Conservation (phyloP, 2,888 invertebrate species). For the Patella ulyssiponensis region DNA sequence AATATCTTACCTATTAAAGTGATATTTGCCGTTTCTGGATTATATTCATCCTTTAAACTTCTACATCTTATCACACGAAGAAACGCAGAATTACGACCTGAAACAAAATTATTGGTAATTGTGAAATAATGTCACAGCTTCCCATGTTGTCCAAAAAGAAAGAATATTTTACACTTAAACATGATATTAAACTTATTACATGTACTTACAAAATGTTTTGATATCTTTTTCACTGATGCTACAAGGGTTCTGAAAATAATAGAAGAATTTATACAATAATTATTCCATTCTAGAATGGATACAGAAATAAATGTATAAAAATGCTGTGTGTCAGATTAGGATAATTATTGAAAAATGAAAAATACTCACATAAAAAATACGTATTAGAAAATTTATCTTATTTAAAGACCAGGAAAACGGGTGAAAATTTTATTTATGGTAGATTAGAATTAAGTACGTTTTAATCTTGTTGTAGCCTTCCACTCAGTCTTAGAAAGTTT, state of each 20-base stretch:
- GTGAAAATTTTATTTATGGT: too few species aligned
- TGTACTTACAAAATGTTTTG: constrained; percentile 84
- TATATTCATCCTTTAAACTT: constrained; percentile 85
- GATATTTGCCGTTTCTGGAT: constrained; percentile 66
- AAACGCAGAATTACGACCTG: constrained; percentile 84
- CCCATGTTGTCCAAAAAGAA: neutral
- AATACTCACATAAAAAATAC: too few species aligned
- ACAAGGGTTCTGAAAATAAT: constrained; percentile 76
- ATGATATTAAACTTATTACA: neutral
- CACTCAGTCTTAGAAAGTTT: too few species aligned
- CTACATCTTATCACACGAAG: constrained; percentile 84
- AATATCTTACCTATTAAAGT: constrained; percentile 48
- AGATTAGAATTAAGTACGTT: too few species aligned
- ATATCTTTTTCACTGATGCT: constrained; percentile 85
- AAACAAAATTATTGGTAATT: constrained; percentile 15
- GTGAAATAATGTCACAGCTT: neutral
- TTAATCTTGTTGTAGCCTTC: too few species aligned
- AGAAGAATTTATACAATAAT: constrained; percentile 15
- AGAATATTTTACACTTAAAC: neutral
- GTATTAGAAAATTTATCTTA: too few species aligned
- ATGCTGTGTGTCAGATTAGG: neutral
- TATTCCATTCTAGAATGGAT: neutral
- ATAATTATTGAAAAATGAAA: too few species aligned
- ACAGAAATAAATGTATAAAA: neutral
- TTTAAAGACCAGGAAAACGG: too few species aligned